phyloP scores from a whole-genome alignment of 2,797 vertebrate genomes.

The Phoxinus dragarum region DNA sequence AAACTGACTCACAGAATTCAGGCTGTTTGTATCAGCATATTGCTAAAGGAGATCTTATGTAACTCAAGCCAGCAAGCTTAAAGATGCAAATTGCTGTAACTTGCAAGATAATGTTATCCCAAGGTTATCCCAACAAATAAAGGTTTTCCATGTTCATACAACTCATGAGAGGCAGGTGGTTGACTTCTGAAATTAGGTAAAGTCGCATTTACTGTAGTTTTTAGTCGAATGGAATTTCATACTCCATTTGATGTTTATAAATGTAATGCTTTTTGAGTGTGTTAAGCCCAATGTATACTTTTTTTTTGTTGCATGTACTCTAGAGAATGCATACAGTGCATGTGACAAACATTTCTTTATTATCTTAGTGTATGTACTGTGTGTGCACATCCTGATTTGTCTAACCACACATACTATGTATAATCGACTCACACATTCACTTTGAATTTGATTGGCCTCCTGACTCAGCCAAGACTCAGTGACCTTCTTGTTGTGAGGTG shows the following conservation, averaged over 20 bases:
- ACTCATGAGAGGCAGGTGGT: no score
- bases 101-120: constrained; percentile 40
- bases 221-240: not conserved
- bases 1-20: constrained; percentile 44
- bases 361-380: not conserved
- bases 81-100: constrained; percentile 57
- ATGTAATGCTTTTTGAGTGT: not conserved
- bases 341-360: not conserved
- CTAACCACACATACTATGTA: not conserved
- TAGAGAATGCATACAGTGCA: not conserved
- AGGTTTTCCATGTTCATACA: not conserved
- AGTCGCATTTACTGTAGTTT: not conserved
- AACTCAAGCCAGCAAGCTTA: constrained; percentile 52
- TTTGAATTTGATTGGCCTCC: not conserved
- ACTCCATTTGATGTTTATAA: not conserved
- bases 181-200: not conserved
- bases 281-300: no score
- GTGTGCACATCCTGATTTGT: not conserved
- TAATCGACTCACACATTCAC: no score
- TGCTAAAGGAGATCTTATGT: constrained; percentile 54
- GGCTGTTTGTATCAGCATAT: constrained; percentile 62
- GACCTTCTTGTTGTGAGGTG: not conserved
- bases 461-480: not conserved
- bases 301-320: not conserved
- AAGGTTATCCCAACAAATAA: constrained; percentile 20